Conservation (phyloP, 2,113 vertebrate genomes). For the Gasterosteus aculeatus region DNA sequence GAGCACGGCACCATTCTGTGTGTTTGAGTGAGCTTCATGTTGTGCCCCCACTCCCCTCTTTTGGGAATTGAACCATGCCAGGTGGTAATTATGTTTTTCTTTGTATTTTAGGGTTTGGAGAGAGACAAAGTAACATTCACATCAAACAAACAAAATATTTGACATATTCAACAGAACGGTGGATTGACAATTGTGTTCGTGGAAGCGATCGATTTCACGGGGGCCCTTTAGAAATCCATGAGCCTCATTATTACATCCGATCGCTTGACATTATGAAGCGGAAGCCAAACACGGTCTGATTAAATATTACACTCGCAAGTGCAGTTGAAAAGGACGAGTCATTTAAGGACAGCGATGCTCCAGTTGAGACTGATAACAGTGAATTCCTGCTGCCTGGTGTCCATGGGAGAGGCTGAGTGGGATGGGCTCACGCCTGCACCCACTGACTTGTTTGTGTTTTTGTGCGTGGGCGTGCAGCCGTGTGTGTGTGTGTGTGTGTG, state of each 20-base stretch:
- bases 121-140: constrained; percentile 69
- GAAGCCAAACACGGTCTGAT: constrained; percentile 14
- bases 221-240: constrained; percentile 1
- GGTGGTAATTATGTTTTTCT: constrained; percentile 71
- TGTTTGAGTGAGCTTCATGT: constrained; percentile 57
- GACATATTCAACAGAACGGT: constrained; percentile 52
- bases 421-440: constrained; percentile 56
- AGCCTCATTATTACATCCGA: constrained; percentile 14
- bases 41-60: constrained; percentile 34
- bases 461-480: background rate
- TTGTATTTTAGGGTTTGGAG: constrained; percentile 72
- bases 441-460: constrained; percentile 50
- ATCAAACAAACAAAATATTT: constrained; percentile 67
- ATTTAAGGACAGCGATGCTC: constrained; percentile 26
- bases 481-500: background rate
- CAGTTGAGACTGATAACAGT: constrained; percentile 31
- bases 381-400: constrained; percentile 61
- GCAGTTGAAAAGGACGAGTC: constrained; percentile 16
- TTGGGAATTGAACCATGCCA: constrained; percentile 68
- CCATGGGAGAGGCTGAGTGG: constrained; percentile 48
- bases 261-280: constrained; percentile 7
- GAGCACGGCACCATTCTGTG: constrained; percentile 35
- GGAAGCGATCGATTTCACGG: constrained; percentile 45
- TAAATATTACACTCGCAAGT: background rate
- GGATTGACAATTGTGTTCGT: constrained; percentile 61